phyloP scores from a whole-genome alignment of 2,113 vertebrate species.

The Madoqua kirkii region DNA sequence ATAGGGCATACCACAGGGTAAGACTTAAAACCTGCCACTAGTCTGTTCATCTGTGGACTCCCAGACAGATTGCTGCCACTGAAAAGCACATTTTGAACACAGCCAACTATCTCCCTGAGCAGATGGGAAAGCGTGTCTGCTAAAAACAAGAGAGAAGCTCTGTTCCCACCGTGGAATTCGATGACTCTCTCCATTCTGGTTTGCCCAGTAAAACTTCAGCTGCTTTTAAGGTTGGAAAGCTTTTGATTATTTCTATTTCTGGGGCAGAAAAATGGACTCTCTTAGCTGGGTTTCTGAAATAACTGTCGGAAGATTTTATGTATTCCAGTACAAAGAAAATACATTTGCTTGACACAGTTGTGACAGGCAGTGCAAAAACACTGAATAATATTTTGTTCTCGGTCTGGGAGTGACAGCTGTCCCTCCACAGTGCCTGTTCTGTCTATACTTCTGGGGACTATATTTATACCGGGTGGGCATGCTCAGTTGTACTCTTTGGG shows the following conservation, averaged over 20 bases:
- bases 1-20: background rate
- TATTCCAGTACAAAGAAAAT: constrained; percentile 9
- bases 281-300: constrained; percentile 1
- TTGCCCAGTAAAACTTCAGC: constrained; percentile 50
- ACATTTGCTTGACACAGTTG: background rate
- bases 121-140: background rate
- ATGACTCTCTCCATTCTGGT: constrained; percentile 19
- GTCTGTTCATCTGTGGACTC: background rate
- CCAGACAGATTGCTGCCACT: background rate
- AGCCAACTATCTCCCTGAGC: constrained; percentile 14
- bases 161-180: background rate
- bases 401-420: background rate
- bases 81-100: constrained; percentile 38
- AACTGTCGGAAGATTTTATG: background rate
- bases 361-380: constrained; percentile 18
- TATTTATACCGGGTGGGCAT: background rate
- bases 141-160: background rate
- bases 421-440: background rate
- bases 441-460: background rate
- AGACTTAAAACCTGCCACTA: background rate
- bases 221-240: background rate
- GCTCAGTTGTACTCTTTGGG: background rate
- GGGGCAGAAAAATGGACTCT: constrained; percentile 41
- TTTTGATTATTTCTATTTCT: constrained; percentile 60
- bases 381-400: constrained; percentile 5